Evolutionary conservation across 2,113 vertebrate genomes (phyloP).

Genomic region (Butorides virescens): DNA sequence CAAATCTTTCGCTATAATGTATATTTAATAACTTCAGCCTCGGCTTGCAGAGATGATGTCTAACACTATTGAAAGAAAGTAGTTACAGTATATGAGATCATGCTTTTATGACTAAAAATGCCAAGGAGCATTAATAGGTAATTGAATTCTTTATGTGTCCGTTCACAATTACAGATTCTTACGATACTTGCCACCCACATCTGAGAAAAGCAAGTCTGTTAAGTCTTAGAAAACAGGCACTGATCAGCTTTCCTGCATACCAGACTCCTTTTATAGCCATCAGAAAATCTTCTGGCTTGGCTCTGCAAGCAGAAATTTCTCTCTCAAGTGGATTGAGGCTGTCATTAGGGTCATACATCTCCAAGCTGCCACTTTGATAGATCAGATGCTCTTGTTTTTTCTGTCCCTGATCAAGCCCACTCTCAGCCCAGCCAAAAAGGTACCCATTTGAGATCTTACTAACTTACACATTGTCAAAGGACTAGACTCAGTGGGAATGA

Average conservation of each 20-base stretch:
- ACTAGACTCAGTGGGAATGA: background rate
- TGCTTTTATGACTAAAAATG: slow-evolving; percentile 27
- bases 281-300: background rate
- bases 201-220: background rate
- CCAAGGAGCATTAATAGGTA: background rate
- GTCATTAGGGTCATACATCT: background rate
- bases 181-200: background rate
- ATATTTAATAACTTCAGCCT: slow-evolving; percentile 39
- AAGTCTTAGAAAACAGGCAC: background rate
- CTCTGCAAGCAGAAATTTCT: background rate
- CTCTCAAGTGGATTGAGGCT: background rate
- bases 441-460: background rate
- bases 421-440: background rate
- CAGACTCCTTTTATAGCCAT: background rate
- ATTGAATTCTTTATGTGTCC: slow-evolving; percentile 18
- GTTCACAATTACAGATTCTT: background rate
- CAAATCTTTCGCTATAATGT: slow-evolving; percentile 1
- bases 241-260: background rate
- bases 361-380: background rate
- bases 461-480: background rate
- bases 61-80: slow-evolving; percentile 5
- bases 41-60: background rate
- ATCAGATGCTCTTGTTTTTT: background rate
- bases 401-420: background rate
- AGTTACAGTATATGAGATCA: slow-evolving; percentile 21